phyloP scores from a whole-genome alignment of 2,113 vertebrate genomes.

The Percina caprodes region DNA sequence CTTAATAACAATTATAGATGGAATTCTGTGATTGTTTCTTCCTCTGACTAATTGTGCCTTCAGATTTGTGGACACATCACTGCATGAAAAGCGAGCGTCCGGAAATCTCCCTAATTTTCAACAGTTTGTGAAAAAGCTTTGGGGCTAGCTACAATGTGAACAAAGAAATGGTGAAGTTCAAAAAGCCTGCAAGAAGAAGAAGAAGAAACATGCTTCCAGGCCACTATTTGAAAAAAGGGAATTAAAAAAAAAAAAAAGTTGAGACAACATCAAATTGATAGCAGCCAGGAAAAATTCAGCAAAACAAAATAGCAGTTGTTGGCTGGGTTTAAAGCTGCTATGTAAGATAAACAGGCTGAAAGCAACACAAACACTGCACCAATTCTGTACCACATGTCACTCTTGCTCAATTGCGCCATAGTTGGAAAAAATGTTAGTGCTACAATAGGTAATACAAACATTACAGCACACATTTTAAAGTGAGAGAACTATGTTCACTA shows the following conservation, averaged over 20 bases:
- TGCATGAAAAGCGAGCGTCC: no score
- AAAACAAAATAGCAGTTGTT: not conserved
- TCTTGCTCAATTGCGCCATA: not conserved
- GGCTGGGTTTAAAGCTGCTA: not conserved
- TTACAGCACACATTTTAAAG: not conserved
- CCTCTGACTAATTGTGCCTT: slow-evolving; percentile 62
- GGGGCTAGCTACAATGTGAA: slow-evolving; percentile 23
- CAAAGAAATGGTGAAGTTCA: slow-evolving; percentile 30
- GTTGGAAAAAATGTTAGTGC: not conserved
- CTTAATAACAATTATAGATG: slow-evolving; percentile 75
- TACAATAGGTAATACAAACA: not conserved
- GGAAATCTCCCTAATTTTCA: no score
- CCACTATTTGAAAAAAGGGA: not conserved
- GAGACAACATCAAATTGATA: not conserved
- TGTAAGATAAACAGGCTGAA: not conserved
- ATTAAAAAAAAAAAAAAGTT: not conserved
- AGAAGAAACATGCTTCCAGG: not conserved
- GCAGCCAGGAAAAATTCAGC: not conserved
- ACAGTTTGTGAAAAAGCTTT: slow-evolving; percentile 17
- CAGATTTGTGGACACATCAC: slow-evolving; percentile 17
- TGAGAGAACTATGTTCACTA: not conserved
- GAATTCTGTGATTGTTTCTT: slow-evolving; percentile 58
- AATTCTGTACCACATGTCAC: not conserved
- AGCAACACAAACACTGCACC: not conserved
- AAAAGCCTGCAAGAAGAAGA: not conserved